Evolutionary conservation across 2,113 vertebrate genomes (phyloP).

Genomic region (Marcusenius ussheri): DNA sequence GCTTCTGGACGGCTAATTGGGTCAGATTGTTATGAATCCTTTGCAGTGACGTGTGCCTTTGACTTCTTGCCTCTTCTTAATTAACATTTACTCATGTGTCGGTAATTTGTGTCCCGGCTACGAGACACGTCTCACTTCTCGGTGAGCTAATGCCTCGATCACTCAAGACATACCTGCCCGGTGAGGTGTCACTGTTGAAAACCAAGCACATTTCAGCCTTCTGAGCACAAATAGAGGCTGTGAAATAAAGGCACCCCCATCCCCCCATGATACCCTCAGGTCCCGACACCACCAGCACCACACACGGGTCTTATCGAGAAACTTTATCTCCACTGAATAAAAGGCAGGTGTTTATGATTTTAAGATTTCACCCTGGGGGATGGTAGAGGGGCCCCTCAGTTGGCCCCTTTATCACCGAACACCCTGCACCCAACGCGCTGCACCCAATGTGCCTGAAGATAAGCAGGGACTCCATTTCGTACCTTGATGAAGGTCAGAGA

Average conservation of each 20-base stretch:
- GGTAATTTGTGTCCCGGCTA: not conserved
- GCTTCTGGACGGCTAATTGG: not conserved
- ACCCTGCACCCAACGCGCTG: not conserved
- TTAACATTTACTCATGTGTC: not conserved
- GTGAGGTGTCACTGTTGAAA: too few species aligned
- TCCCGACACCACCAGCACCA: not conserved
- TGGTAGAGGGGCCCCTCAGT: not conserved
- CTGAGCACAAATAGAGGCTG: not conserved
- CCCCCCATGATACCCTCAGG: not conserved
- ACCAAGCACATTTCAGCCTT: too few species aligned
- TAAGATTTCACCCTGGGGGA: not conserved
- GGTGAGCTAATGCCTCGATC: not conserved
- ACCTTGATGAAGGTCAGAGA: not conserved
- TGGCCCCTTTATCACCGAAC: not conserved
- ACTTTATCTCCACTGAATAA: not conserved
- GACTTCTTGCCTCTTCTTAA: not conserved
- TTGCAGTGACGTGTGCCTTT: not conserved
- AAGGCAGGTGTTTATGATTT: not conserved
- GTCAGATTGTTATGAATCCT: not conserved
- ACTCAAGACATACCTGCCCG: not conserved
- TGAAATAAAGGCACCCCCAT: not conserved
- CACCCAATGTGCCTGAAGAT: not conserved
- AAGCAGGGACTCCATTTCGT: not conserved
- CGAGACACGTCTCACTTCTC: not conserved
- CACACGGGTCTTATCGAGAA: not conserved